These are phyloP conservation scores for Ophioninae sp. DNA, from an alignment of 2,888 invertebrate species.

Conservation along the genomic window DNA sequence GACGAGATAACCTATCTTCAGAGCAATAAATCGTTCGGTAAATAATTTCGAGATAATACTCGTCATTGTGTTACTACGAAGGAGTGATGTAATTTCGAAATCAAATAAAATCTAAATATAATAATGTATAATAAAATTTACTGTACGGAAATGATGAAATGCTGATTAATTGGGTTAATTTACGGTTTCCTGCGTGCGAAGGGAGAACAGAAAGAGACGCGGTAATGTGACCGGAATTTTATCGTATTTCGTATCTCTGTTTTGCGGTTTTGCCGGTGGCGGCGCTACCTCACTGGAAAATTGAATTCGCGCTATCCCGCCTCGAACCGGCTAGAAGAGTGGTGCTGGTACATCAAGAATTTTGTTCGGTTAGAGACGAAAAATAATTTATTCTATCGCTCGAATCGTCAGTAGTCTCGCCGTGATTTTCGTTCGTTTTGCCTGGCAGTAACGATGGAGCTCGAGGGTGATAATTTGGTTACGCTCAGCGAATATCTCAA, in stretches of 20 bases:
- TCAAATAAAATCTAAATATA: neutral
- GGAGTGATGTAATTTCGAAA: neutral
- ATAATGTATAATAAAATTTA: neutral
- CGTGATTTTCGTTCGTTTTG: constrained; percentile 24
- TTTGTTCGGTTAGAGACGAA: constrained; percentile 27
- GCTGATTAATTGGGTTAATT: neutral
- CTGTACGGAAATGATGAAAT: neutral
- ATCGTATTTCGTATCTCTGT: neutral
- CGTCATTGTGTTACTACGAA: neutral
- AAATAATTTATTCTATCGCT: constrained; percentile 27
- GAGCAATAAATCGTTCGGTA: constrained; percentile 34
- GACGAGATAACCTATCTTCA: constrained; percentile 52
- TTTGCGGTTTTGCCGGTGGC: neutral
- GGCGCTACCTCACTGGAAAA: constrained; percentile 27
- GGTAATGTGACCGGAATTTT: neutral
- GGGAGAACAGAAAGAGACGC: neutral
- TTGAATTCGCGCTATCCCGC: constrained; percentile 45
- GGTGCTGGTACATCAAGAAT: constrained; percentile 15
- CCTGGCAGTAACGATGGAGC: constrained; percentile 86
- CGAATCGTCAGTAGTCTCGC: neutral
- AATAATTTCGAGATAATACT: neutral
- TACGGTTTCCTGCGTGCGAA: neutral
- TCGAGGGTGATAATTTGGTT: constrained; percentile 92
- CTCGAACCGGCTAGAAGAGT: neutral
- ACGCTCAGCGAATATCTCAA: constrained; percentile 92